Conservation (phyloP, 2,888 invertebrate genomes). For the Helobdella robusta region DNA sequence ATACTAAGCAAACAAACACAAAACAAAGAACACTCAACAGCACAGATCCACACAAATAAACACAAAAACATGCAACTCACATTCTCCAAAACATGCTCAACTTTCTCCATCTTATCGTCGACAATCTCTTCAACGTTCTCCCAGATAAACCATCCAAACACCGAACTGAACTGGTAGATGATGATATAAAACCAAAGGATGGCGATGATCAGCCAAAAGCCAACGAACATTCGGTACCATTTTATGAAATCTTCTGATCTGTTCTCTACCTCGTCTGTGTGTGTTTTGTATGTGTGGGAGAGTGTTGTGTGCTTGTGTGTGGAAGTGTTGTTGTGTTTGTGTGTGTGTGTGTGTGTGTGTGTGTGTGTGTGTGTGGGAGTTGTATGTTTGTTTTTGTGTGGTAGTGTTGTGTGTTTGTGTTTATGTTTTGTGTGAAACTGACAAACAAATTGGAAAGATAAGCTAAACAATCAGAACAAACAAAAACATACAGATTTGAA, state of each 20-base stretch:
- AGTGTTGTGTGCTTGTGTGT: neutral
- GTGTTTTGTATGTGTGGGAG: too few species aligned
- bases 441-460: too few species aligned
- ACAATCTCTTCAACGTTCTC: conserved; percentile 7
- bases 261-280: neutral
- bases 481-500: too few species aligned
- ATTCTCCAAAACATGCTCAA: neutral
- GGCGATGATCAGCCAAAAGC: conserved; percentile 15
- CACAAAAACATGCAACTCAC: too few species aligned
- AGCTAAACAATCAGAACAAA: too few species aligned
- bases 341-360: conserved; percentile 3
- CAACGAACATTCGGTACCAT: conserved; percentile 22
- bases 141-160: conserved; percentile 2
- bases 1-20: too few species aligned
- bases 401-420: neutral
- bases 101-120: conserved; percentile 10
- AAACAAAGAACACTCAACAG: too few species aligned
- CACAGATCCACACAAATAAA: too few species aligned
- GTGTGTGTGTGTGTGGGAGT: neutral
- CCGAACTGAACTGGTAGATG: neutral
- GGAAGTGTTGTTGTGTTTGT: neutral
- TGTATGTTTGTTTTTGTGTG: conserved; percentile 1
- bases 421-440: neutral
- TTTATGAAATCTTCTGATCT: conserved; percentile 18
- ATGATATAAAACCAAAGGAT: conserved; percentile 10